These are phyloP conservation scores for Caenorhabditis remanei DNA, from an alignment of 1,140 invertebrate genomes.

Conservation along the genomic window DNA sequence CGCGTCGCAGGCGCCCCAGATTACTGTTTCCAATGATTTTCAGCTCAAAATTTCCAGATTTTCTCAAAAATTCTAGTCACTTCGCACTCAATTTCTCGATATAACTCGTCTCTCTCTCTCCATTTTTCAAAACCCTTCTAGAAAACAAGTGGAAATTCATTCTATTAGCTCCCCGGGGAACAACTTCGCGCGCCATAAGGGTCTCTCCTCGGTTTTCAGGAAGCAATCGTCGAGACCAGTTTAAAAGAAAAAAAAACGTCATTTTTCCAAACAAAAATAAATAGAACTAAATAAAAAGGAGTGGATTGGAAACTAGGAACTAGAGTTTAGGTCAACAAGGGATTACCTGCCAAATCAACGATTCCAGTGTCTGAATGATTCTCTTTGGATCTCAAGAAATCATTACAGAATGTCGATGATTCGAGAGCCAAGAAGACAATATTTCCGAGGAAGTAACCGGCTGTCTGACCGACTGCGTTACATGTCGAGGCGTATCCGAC, in stretches of 20 bases:
- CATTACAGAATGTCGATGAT: constrained; percentile 94
- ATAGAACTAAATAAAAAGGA: constrained; percentile 28
- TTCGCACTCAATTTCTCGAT: too few relatives aligned
- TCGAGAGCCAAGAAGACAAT: constrained; percentile 97
- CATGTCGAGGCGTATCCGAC: constrained; percentile 99
- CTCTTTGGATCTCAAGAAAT: constrained; percentile 86
- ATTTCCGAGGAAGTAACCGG: constrained; percentile 96
- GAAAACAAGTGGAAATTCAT: background rate
- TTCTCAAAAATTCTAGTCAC: too few relatives aligned
- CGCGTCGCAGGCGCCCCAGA: too few relatives aligned
- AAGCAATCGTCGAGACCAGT: background rate
- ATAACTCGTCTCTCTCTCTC: too few relatives aligned
- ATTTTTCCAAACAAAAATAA: background rate
- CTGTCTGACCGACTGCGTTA: constrained; percentile 97
- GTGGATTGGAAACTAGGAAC: background rate
- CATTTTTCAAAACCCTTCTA: too few relatives aligned
- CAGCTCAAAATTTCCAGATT: too few relatives aligned
- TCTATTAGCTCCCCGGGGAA: constrained; percentile 41
- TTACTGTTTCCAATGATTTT: too few relatives aligned
- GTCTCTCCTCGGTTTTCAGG: background rate
- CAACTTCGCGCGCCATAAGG: constrained; percentile 20
- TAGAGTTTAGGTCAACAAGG: constrained; percentile 26
- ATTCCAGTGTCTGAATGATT: constrained; percentile 82
- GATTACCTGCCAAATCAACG: constrained; percentile 86
- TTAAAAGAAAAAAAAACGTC: background rate